These are phyloP conservation scores for Deilephila porcellus DNA, from an alignment of 2,888 invertebrate species.

Conservation along the genomic window DNA sequence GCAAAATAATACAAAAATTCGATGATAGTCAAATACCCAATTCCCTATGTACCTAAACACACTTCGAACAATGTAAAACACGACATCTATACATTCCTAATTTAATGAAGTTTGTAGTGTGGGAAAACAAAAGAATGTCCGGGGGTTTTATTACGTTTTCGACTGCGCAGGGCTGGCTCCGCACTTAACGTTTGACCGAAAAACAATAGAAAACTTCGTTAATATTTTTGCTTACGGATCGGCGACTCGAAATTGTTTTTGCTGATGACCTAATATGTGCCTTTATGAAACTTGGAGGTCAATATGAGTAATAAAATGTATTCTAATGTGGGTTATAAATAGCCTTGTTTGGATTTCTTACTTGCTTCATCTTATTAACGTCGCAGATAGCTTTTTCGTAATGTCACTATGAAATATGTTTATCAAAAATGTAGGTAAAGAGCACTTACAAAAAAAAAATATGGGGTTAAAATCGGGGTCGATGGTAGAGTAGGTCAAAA, in stretches of 20 bases:
- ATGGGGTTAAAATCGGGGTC: too few species aligned
- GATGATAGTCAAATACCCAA: too few species aligned
- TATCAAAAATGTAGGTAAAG: too few species aligned
- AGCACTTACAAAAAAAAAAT: too few species aligned
- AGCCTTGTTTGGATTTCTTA: too few species aligned
- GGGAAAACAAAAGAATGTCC: constrained; percentile 22
- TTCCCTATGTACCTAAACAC: not conserved
- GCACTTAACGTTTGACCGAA: not conserved
- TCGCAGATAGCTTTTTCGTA: too few species aligned
- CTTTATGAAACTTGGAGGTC: not conserved
- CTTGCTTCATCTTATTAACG: too few species aligned
- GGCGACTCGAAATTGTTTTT: not conserved
- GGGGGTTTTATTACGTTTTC: constrained; percentile 20
- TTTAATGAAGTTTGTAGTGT: constrained; percentile 27
- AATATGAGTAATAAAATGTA: too few species aligned
- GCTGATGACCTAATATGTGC: not conserved
- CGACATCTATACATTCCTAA: not conserved
- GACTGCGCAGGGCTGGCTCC: not conserved
- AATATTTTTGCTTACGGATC: constrained; percentile 2
- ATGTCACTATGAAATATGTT: too few species aligned
- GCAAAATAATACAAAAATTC: too few species aligned
- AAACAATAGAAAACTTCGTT: constrained; percentile 4
- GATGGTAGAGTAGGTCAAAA: too few species aligned
- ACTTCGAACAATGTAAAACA: not conserved
- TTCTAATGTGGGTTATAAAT: too few species aligned